Evolutionary conservation across 2,888 invertebrate species (phyloP), one percentile per base, ranked within the genome.

Genomic region (Euzetes globulus): DNA sequence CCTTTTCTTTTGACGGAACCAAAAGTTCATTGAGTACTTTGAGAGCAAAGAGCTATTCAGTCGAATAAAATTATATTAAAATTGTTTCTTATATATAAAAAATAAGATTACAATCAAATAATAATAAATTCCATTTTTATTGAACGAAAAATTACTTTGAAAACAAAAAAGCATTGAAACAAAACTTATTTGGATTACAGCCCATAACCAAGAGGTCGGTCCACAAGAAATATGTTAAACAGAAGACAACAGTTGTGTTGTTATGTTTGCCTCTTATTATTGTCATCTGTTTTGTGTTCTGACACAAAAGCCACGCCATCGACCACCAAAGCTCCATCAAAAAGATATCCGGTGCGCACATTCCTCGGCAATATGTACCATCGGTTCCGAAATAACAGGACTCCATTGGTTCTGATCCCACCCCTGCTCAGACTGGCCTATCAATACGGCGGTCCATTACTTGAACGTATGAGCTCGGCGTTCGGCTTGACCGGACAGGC

Each of bases 261-360:
- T 50, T 47, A 47, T 47, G 17, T 47, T 47, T 17, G 47, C 17
- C 7, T 47, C 5, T 11, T 50, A 11, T n/a, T 50, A 1, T n/a
- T 50, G 5, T 19, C 50, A 11, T 50, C 50, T 19, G 50, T 50
- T 2, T 50, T 50, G 2, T 50, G 50, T n/a, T 2, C 50, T n/a
- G 50, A 50, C 50, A 50, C 19, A 9, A 47, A 47, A 97, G 76
- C 68, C n/a, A 29, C 73, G 4, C 3, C 96, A 96, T 76, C 73
- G 3, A 50, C 74, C 11, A 25, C 58, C 1, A 15, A 27, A 3
- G 17, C 68, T 1, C 58, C 60, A 7, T 41, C 74, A 7, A 52
- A 58, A 29, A 58, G 71, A 0, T 74, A 71, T 22, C 74, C 74
- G 17, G 45, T 71, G 15, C 74, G 74, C 27, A 74, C 74, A 11